Evolutionary conservation across 64 coral and sea anemone species (phyloP), one percentile per base, ranked within the genome.

Genomic region (Hydrozoanthus tunicans): DNA sequence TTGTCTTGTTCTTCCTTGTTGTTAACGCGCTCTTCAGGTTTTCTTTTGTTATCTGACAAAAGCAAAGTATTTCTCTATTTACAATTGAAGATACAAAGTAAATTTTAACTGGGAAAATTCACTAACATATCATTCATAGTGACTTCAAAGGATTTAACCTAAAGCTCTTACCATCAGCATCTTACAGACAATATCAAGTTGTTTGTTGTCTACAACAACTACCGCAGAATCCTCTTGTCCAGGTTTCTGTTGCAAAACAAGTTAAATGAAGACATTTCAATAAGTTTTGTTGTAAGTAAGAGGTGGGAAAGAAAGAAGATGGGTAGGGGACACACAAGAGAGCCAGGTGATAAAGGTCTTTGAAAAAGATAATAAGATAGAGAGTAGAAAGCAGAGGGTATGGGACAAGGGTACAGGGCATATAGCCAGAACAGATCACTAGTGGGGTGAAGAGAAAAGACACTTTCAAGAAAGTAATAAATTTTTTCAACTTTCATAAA

Each of bases 1-100:
- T 95, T 81, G 97, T 99, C 70, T 95, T 96, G 26, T 82, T 95
- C 77, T 96, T 99, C 57, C 94, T 99, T 27, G 97, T 94, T 51
- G 97, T 99, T 60, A 99, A 58, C 6, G 95, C 94, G 3, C 88
- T 93, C 43, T 94, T 54, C 53, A 99, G 65, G 26, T 96, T 99
- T 7, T 81, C 94, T 64, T 82, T 90, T 27, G 90, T 93, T 59
- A 99, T 90, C 97, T 99, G 55, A 6, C 13, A 59, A 81, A 78
- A 74, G 1, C 62, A 15, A 4, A 85, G 10, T 10, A 14, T 9
- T 14, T 17, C 56, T 51, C 26, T 26, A 4, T 14, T 13, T 73
- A 43, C 70, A 27, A 17, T 73, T n/a, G 32, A 9, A 9, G 25
- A 3, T 72, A 72, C 3, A 32, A 3, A 32, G 62, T 64, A 7